Evolutionary conservation across 92 coral and sea anemone species (phyloP).

Genomic region (Zoanthus gigantus): DNA sequence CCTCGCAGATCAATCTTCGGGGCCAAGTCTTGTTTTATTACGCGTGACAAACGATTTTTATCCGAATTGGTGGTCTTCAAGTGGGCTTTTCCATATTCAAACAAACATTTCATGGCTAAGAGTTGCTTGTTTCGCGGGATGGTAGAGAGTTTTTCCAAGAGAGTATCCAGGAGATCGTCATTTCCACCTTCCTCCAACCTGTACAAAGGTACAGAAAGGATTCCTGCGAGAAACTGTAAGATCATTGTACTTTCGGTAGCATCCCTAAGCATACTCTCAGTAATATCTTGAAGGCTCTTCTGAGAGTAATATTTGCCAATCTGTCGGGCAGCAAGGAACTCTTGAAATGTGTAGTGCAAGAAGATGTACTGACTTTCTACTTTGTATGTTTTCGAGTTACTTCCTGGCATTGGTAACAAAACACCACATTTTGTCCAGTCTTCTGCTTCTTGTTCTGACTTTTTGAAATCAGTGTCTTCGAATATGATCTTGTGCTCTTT

Average conservation of each 20-base stretch:
- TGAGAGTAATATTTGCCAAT: conserved; percentile 32
- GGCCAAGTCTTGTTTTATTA: conserved; percentile 19
- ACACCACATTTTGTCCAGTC: conserved; percentile 36
- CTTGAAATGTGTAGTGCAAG: conserved; percentile 45
- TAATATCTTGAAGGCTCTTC: conserved; percentile 2
- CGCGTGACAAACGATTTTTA: conserved; percentile 24
- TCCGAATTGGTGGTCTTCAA: conserved; percentile 19
- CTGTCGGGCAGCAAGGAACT: conserved; percentile 37
- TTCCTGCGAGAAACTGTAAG: conserved; percentile 42
- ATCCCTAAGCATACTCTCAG: conserved; percentile 32
- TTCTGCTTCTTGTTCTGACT: conserved; percentile 38
- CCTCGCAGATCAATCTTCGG: conserved; percentile 32
- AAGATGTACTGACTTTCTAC: conserved; percentile 46
- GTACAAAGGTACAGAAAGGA: conserved; percentile 42
- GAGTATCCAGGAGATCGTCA: conserved; percentile 31
- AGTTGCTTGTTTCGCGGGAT: conserved; percentile 16
- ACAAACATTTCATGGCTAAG: conserved; percentile 33
- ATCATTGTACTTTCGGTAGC: conserved; percentile 45
- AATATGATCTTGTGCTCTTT: conserved; percentile 44
- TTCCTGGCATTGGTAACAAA: conserved; percentile 42
- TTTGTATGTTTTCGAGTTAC: conserved; percentile 27
- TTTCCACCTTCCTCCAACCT: conserved; percentile 20
- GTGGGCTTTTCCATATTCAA: conserved; percentile 29
- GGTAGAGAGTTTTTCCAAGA: conserved; percentile 18
- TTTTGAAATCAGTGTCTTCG: conserved; percentile 33